These are phyloP conservation scores for Arbacia lixula DNA, from an alignment of 53 echinoderm and acorn worm genomes.

Conservation along the genomic window DNA sequence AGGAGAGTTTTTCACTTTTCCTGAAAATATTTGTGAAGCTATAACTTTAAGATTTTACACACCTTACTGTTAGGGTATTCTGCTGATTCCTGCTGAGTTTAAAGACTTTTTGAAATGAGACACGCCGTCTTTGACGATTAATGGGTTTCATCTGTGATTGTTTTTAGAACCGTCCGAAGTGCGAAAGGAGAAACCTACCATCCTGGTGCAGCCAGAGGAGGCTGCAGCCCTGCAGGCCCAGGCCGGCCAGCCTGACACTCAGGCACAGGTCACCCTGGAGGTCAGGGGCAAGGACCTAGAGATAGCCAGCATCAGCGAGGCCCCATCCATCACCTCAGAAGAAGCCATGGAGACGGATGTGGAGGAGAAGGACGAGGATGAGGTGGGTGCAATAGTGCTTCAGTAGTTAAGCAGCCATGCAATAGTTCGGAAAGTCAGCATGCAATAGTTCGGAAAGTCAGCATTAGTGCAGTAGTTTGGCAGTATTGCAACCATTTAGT, in stretches of 20 bases:
- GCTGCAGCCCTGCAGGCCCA: conserved; percentile 13
- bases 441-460: no score
- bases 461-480: no score
- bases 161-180: conserved; percentile 10
- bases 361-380: conserved; percentile 69
- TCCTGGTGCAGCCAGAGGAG: conserved; percentile 36
- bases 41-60: no score
- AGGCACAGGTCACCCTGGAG: conserved; percentile 7
- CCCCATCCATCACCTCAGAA: conserved; percentile 88
- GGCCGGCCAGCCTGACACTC: neutral
- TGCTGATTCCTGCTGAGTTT: no score
- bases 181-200: conserved; percentile 17
- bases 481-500: no score
- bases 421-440: no score
- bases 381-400: no score
- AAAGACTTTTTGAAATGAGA: neutral
- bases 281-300: conserved; percentile 37
- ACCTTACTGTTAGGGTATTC: no score
- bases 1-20: neutral
- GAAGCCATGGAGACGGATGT: conserved; percentile 67
- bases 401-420: no score
- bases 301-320: conserved; percentile 84
- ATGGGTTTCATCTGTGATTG: no score
- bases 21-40: no score
- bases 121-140: no score